Percentiles rank a stretch among this genome's conserved stretches.
phyloP scores from a whole-genome alignment of 2,113 vertebrate genomes.

The western clawed frog (Xenopus tropicalis) region UCB_Xtro_10.0 CM004448.2:10247001-10247500 shows the following conservation, averaged over 20 bases:
- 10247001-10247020: too few relatives aligned
- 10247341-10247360: not conserved
- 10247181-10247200: too few relatives aligned
- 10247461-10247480: constrained; percentile 1
- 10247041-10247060: too few relatives aligned
- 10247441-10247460: not conserved
- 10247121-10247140: not conserved
- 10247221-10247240: not conserved
- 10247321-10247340: too few relatives aligned
- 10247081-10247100: too few relatives aligned
- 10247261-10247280: too few relatives aligned
- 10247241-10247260: too few relatives aligned
- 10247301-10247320: too few relatives aligned
- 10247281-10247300: not conserved
- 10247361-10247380: not conserved
- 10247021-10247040: too few relatives aligned
- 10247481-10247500: not conserved
- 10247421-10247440: not conserved
- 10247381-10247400: not conserved
- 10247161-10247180: not conserved
- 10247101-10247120: too few relatives aligned
- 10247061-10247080: too few relatives aligned
- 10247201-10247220: not conserved
- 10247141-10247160: too few relatives aligned
- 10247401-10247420: not conserved